These are phyloP conservation scores for Cecropterus lyciades DNA, from an alignment of 1,140 invertebrate species.

Conservation along the genomic window DNA sequence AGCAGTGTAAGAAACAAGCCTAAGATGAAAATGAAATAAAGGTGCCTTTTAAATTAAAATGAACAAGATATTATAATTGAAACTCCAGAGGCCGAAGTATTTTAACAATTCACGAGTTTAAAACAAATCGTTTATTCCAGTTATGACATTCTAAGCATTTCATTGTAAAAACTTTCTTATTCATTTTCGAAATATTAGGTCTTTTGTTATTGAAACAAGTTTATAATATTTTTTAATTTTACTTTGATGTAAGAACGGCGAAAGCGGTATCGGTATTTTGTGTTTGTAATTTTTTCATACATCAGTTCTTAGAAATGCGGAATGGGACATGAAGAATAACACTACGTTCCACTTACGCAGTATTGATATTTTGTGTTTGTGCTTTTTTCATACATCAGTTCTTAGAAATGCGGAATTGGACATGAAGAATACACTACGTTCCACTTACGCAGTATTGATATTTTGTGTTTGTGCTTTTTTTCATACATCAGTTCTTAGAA, in stretches of 20 bases:
- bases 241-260: neutral
- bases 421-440: too few species aligned
- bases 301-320: too few species aligned
- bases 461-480: too few species aligned
- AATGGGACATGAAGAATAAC: too few species aligned
- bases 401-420: too few species aligned
- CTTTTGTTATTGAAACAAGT: neutral
- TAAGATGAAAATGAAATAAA: neutral
- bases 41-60: slow-evolving; percentile 1
- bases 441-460: neutral
- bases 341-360: too few species aligned
- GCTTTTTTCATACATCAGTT: too few species aligned
- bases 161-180: slow-evolving; percentile 15
- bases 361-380: too few species aligned
- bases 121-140: slow-evolving; percentile 17
- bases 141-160: slow-evolving; percentile 18
- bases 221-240: neutral
- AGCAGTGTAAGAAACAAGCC: neutral
- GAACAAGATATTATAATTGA: slow-evolving; percentile 6
- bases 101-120: slow-evolving; percentile 15
- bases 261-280: neutral
- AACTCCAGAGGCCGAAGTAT: slow-evolving; percentile 8
- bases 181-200: slow-evolving; percentile 1
- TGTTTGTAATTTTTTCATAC: too few species aligned
- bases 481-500: too few species aligned